Evolutionary conservation across 2,797 vertebrate species (phyloP).

Genomic region (Notamacropus eugenii): DNA sequence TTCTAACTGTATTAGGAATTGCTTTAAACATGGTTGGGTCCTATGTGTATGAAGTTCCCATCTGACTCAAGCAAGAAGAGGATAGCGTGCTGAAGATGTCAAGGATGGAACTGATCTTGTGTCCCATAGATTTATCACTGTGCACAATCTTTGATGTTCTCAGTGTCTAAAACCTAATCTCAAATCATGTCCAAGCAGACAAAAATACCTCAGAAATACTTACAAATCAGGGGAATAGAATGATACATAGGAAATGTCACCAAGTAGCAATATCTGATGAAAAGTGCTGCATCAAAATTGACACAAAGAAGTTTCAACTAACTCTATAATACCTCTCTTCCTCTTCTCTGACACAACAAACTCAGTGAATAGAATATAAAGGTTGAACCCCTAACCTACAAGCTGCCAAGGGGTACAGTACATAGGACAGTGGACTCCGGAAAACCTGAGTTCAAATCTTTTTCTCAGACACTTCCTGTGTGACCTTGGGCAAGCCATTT

Average conservation of each 20-base stretch:
- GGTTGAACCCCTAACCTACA: neutral
- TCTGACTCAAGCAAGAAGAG: no score
- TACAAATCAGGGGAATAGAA: neutral
- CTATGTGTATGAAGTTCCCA: no score
- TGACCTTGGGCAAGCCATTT: neutral
- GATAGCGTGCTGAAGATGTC: no score
- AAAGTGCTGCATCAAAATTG: neutral
- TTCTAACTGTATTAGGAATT: no score
- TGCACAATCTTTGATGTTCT: neutral
- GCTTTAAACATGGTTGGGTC: no score
- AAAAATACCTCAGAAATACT: neutral
- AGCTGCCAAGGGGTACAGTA: neutral
- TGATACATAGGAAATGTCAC: neutral
- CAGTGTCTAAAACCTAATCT: neutral
- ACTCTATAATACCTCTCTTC: neutral
- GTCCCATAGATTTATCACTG: neutral
- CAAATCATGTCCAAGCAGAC: neutral
- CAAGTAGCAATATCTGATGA: neutral
- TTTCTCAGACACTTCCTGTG: neutral
- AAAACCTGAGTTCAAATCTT: neutral
- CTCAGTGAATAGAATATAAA: neutral
- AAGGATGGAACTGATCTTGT: neutral
- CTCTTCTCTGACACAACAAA: neutral
- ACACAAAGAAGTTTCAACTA: neutral
- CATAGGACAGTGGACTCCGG: neutral